Evolutionary conservation across 2,888 invertebrate species (phyloP).

Genomic region (Cremastinae sp.): DNA sequence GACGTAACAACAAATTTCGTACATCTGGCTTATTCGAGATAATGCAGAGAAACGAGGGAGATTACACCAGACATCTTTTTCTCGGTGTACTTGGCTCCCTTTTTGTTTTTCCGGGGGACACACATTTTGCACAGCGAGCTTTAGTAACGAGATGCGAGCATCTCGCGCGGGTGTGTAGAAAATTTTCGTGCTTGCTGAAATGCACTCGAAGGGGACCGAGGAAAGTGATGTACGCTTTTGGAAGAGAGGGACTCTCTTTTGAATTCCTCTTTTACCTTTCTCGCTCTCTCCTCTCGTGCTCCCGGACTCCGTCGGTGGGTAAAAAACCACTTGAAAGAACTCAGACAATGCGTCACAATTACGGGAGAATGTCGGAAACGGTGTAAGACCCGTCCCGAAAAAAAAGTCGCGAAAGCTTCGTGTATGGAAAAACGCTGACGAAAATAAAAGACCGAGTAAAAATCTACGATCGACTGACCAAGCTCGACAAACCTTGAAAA

Average conservation of each 20-base stretch:
- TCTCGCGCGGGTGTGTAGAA: neutral
- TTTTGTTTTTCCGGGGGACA: neutral
- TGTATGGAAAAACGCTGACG: neutral
- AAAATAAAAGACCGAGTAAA: neutral
- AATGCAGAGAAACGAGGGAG: too few relatives aligned
- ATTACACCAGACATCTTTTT: neutral
- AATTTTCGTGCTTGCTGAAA: conserved; percentile 4
- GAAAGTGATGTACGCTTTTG: conserved; percentile 30
- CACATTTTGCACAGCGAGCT: conserved; percentile 35
- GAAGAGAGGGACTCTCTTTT: conserved; percentile 11
- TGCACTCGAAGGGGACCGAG: neutral
- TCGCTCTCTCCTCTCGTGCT: conserved; percentile 1
- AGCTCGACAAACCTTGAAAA: neutral
- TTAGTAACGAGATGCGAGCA: conserved; percentile 32
- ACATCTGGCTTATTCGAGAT: too few relatives aligned
- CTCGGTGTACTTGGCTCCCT: neutral
- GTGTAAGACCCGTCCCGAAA: neutral
- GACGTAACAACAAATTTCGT: too few relatives aligned
- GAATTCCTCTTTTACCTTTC: conserved; percentile 17
- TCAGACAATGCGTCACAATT: conserved; percentile 6
- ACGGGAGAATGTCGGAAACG: neutral
- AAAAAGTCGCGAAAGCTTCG: neutral
- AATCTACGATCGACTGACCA: neutral
- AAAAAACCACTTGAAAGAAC: neutral
- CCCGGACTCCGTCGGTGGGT: neutral